phyloP scores from a whole-genome alignment of 2,888 invertebrate species.

The Phrixothrix hirtus region DNA sequence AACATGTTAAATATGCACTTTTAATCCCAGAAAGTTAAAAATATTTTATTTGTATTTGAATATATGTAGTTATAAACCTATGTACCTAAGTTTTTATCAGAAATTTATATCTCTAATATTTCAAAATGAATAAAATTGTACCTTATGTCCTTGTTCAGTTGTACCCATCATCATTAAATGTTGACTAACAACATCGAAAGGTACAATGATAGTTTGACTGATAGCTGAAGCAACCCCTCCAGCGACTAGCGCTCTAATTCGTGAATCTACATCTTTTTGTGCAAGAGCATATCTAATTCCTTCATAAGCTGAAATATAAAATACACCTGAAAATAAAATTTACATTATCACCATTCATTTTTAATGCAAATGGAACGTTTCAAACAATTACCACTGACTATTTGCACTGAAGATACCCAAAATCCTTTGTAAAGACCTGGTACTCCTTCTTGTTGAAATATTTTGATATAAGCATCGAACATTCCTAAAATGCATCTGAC shows the following conservation, averaged over 20 bases:
- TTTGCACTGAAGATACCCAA: slow-evolving; percentile 85
- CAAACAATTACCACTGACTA: slow-evolving; percentile 52
- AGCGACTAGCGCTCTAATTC: slow-evolving; percentile 78
- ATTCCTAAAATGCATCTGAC: slow-evolving; percentile 60
- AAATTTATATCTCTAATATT: no score
- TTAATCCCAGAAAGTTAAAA: no score
- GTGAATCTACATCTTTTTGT: slow-evolving; percentile 66
- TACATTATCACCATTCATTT: no score
- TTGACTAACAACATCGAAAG: slow-evolving; percentile 95
- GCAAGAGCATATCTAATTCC: slow-evolving; percentile 81
- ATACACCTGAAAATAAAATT: slow-evolving; percentile 72
- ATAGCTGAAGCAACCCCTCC: slow-evolving; percentile 91
- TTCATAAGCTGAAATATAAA: slow-evolving; percentile 94
- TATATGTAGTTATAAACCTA: no score
- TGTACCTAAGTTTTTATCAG: no score
- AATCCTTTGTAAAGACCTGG: slow-evolving; percentile 91
- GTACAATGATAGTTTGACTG: slow-evolving; percentile 94
- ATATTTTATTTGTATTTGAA: no score
- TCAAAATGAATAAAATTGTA: slow-evolving; percentile 19
- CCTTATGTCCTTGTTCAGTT: slow-evolving; percentile 42
- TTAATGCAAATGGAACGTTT: no score
- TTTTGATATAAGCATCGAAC: slow-evolving; percentile 87
- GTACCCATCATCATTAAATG: slow-evolving; percentile 92
- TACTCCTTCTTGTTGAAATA: slow-evolving; percentile 80
- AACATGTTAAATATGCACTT: no score